Evolutionary conservation across 2,888 invertebrate genomes (phyloP).

Genomic region (Meteorus colon): DNA sequence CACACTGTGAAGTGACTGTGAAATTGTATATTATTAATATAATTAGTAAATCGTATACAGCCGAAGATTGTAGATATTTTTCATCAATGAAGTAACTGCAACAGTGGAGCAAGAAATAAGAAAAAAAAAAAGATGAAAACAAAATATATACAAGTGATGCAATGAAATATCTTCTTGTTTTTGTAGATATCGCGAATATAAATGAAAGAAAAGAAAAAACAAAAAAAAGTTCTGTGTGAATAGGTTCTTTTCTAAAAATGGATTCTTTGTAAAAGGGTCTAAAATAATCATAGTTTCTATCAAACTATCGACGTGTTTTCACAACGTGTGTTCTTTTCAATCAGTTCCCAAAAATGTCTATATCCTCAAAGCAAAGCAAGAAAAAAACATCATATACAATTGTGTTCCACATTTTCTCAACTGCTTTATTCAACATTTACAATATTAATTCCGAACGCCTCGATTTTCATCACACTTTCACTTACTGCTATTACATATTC

Average conservation of each 20-base stretch:
- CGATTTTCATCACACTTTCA: background rate
- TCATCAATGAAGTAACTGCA: constrained; percentile 60
- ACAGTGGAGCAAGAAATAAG: constrained; percentile 29
- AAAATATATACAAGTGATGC: constrained; percentile 64
- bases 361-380: constrained; percentile 7
- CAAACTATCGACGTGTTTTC: constrained; percentile 60
- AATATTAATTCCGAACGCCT: constrained; percentile 1
- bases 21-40: constrained; percentile 62
- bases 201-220: constrained; percentile 46
- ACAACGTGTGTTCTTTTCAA: constrained; percentile 46
- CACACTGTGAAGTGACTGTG: constrained; percentile 66
- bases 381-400: background rate
- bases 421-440: constrained; percentile 30
- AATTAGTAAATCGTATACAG: constrained; percentile 56
- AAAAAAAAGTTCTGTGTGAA: constrained; percentile 71
- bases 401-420: background rate
- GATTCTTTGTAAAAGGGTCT: constrained; percentile 75
- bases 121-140: constrained; percentile 39
- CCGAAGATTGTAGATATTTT: constrained; percentile 60
- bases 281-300: constrained; percentile 74
- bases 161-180: constrained; percentile 67
- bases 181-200: constrained; percentile 71
- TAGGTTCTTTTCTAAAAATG: constrained; percentile 72
- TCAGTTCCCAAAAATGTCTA: constrained; percentile 34
- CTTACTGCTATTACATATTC: background rate